Base-by-base conservation (phyloP, 2,113 vertebrate genomes). In the Monarcha castaneiventris region DNA sequence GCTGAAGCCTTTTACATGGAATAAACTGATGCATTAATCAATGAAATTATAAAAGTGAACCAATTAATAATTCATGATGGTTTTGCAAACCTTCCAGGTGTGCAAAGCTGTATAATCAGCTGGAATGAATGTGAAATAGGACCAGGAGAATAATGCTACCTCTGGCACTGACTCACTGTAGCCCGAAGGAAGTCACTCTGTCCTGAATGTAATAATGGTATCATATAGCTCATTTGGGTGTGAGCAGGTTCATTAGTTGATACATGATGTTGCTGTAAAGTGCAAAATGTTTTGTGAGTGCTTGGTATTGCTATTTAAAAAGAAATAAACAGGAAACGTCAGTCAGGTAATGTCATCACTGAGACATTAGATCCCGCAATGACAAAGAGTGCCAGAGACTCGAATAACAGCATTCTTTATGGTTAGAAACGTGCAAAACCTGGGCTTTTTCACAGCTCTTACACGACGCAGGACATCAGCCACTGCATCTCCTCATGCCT, bases 321-420 rank as follows among this genome's bases (percentile, higher is more conserved):
- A 74, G 83, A 90, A 94, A 96, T 51, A 96, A 96, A 96, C 94
- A 97, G 96, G 96, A 97, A 97, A 75, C 23, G 39, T 71, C 76
- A 87, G 61, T n/a, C 52, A 43, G 69, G 16, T 69, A 64, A 62
- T 64, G 87, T 95, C 91, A 97, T 81, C 88, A n/a, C 68, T 64
- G 64, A 89, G 64, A 67, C 68, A 90, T 75, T 13, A 54, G 33
- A 82, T 95, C 73, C 26, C 52, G 74, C 79, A 91, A 23, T 56
- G 29, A 67, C 75, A 69, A 69, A 59, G 64, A 61, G 16, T 21
- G 18, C 46, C 63, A 41, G 48, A 39, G 68, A 48, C 89, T 92
- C 2, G 20, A 86, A 2, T 46, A 78, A 81, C 56, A 81, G 54
- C 76, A 72, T 92, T 86, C 85, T 88, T 94, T 78, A 71, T 20